Evolutionary conservation across 2,888 invertebrate species (phyloP).

Genomic region (Drosophila kanekoi): DNA sequence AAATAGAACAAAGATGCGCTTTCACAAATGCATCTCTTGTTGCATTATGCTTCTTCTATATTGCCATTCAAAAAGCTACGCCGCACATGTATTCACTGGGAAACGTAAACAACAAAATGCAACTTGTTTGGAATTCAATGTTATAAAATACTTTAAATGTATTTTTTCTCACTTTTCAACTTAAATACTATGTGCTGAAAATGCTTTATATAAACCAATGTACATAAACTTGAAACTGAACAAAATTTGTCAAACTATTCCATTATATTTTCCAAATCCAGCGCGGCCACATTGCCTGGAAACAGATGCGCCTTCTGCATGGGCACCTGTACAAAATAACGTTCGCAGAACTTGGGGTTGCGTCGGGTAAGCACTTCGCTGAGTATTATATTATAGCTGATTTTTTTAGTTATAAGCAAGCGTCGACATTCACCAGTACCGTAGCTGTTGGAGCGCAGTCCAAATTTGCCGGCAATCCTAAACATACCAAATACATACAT

Average conservation of each 20-base stretch:
- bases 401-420: conserved; percentile 82
- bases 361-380: conserved; percentile 76
- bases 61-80: conserved; percentile 29
- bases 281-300: conserved; percentile 74
- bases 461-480: conserved; percentile 55
- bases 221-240: not conserved
- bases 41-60: conserved; percentile 25
- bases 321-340: conserved; percentile 83
- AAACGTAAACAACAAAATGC: conserved; percentile 24
- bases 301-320: conserved; percentile 75
- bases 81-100: conserved; percentile 17
- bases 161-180: not conserved
- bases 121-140: not conserved
- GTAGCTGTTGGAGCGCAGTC: conserved; percentile 86
- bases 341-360: conserved; percentile 78
- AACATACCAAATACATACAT: conserved; percentile 4
- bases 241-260: conserved; percentile 16
- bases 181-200: conserved; percentile 17
- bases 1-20: conserved; percentile 12
- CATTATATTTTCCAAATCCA: conserved; percentile 64
- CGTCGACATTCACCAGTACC: conserved; percentile 85
- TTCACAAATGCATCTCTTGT: conserved; percentile 27
- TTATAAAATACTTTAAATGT: not conserved
- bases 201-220: conserved; percentile 30
- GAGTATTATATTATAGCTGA: conserved; percentile 72